Base-by-base conservation (phyloP, 2,888 invertebrate species). In the Drosophila meridionalis region DNA sequence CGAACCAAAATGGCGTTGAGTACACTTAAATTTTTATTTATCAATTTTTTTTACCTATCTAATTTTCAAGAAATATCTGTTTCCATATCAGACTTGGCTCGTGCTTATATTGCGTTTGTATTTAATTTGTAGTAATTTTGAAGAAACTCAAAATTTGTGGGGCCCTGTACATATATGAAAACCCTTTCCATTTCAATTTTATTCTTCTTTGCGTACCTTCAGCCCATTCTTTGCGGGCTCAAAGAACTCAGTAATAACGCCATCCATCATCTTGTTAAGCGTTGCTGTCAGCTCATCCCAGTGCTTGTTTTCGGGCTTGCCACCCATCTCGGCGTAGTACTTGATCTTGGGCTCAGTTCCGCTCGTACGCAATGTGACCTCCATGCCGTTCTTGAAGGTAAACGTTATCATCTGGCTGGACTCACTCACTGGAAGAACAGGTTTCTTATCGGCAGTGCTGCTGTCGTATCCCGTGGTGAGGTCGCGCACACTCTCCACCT, bases 261-360 rank as follows among this genome's bases (percentile, higher is more conserved):
- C 96, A 26, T 94, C 93, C 0, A 98, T 96, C 95, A 98, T 96
- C 80, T 95, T 95, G n/a, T 95, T 94, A 8, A 98, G 93, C 62
- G 95, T 95, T 0, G 82, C 83, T 73, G 94, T 94, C 67, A 97
- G 94, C 48, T 94, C 93, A 42, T 95, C 94, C 93, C 96, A 94
- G 92, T 97, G 95, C 95, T 94, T 94, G 86, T 95, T 94, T 36
- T 94, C 94, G 20, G 96, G 96, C 47, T 94, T 92, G 69, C 96
- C 96, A 79, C 97, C 96, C 64, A 98, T 94, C 93, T 99, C 99
- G 0, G 98, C 97, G 94, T 99, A 99, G 93, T 99, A 99, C 94
- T 99, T 99, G 86, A 99, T 95, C 93, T 99, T 99, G 45, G 99
- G 99, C 93, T 99, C 99, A 0, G 99, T 99, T 48, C 99, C 99